A percentile compares a stretch with the other conserved stretches of the same genome.
Conservation (phyloP, 1,140 invertebrate species). For the Mesaphorura yosii region DNA sequence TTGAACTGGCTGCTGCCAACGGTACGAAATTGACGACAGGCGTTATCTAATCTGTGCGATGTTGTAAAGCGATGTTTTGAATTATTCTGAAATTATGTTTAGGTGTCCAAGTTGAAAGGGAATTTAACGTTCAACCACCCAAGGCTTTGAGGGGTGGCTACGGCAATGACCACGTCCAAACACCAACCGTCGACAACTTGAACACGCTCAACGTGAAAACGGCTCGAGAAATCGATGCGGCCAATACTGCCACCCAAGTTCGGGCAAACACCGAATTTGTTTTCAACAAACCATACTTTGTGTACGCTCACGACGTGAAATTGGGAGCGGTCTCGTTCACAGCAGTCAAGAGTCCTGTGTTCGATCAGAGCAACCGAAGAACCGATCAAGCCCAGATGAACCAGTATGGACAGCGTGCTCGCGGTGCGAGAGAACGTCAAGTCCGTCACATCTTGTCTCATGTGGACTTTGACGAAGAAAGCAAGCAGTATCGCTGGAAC, state of each 20-base stretch:
- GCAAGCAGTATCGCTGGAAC: constrained; percentile 4
- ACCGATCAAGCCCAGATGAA: too few relatives aligned
- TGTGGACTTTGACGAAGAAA: neutral
- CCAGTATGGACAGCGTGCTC: neutral
- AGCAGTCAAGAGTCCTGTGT: too few relatives aligned
- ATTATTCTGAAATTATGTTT: neutral
- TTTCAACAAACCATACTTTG: neutral
- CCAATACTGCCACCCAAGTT: neutral
- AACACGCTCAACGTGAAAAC: neutral
- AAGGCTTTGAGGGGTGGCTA: too few relatives aligned
- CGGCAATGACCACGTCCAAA: too few relatives aligned
- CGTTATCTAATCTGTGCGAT: too few relatives aligned
- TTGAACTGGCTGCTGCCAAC: neutral
- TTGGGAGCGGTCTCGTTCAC: neutral
- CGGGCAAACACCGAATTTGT: neutral
- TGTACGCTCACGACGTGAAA: neutral
- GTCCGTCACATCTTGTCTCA: neutral
- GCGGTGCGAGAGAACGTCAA: neutral
- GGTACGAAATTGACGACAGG: too few relatives aligned
- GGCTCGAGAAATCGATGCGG: neutral
- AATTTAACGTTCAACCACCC: too few relatives aligned
- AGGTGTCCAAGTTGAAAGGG: neutral
- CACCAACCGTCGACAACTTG: neutral
- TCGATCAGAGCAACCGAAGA: too few relatives aligned
- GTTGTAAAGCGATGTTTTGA: neutral